Base-by-base conservation (phyloP, 2,113 vertebrate genomes). In the Cinclus mexicanus region DNA sequence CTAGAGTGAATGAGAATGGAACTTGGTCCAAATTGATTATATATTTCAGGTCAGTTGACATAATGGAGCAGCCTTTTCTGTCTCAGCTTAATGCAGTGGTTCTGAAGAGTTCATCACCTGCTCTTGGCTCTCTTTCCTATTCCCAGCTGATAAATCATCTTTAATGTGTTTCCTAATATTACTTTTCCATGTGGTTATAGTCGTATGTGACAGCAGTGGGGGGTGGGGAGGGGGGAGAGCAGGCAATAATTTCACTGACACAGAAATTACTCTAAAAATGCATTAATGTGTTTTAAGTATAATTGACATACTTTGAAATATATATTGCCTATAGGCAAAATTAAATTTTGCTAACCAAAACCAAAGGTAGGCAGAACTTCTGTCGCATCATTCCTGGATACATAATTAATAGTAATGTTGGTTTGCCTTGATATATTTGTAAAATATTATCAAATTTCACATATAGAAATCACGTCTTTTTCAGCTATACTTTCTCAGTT, bases 61-160 rank as follows among this genome's bases (percentile, higher is more conserved):
- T 95, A 97, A 97, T 96, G 85, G 82, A 94, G 83, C 79, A 94
- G 88, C 92, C 88, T 90, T 90, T 97, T 95, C 93, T 96, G 92
- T 95, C 93, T 96, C 83, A 80, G 93, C 93, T 97, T 96, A 95
- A 96, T 96, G 92, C 95, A 96, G 85, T 63, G 60, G 82, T 96
- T 96, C 93, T 96, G 93, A 97, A 94, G 92, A 94, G 94, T 96
- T 96, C 92, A 95, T 97, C 96, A 93, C 95, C 93, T 95, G 92
- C 90, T 94, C 71, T 95, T 97, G 92, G 88, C 93, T 96, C 88
- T 80, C 90, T 95, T 96, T 96, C 94, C 92, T 96, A 86, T 96
- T 97, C 95, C 90, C 94, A 97, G 92, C 71, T 95, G 90, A 93
- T 96, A 96, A 97, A 96, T 96, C 93, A 92, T 94, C 90, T 95